phyloP scores from a whole-genome alignment of 2,113 vertebrate species.

The Pterocles orientalis region DNA sequence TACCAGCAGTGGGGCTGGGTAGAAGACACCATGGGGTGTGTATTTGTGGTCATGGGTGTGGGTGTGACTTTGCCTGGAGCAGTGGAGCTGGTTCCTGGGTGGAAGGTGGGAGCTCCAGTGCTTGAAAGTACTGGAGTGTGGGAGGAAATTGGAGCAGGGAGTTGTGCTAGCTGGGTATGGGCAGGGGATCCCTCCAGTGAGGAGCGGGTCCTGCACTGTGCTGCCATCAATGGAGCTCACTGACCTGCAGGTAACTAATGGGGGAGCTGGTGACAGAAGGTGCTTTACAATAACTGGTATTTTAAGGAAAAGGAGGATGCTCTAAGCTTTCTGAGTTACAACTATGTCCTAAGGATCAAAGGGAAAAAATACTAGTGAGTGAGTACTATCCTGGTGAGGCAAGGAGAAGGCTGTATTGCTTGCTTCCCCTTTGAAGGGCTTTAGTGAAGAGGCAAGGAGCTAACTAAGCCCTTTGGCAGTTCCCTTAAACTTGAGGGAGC shows the following conservation, averaged over 20 bases:
- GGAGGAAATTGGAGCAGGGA: not conserved
- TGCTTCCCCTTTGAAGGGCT: fast-evolving
- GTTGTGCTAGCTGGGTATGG: fast-evolving
- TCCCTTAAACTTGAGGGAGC: not conserved
- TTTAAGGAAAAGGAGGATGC: not conserved
- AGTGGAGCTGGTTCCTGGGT: not conserved
- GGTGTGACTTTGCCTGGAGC: not conserved
- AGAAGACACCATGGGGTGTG: not conserved
- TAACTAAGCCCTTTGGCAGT: not conserved
- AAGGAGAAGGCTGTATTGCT: not conserved
- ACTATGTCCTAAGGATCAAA: not conserved
- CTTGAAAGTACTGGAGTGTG: fast-evolving
- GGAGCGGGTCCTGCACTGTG: fast-evolving
- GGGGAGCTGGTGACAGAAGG: not conserved
- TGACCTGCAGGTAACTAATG: not conserved
- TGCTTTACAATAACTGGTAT: not conserved
- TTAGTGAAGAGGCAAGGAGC: not conserved
- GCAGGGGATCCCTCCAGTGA: not conserved
- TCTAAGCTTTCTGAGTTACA: not conserved
- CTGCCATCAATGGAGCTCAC: fast-evolving
- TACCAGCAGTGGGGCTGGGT: not conserved
- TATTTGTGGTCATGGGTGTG: not conserved
- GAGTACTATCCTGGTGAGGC: not conserved
- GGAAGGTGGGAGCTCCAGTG: not conserved
- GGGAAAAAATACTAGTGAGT: not conserved